Percentiles rank a stretch among this genome's conserved stretches.
phyloP scores from a whole-genome alignment of 2,797 vertebrate species.

The Falco novaeseelandiae region DNA sequence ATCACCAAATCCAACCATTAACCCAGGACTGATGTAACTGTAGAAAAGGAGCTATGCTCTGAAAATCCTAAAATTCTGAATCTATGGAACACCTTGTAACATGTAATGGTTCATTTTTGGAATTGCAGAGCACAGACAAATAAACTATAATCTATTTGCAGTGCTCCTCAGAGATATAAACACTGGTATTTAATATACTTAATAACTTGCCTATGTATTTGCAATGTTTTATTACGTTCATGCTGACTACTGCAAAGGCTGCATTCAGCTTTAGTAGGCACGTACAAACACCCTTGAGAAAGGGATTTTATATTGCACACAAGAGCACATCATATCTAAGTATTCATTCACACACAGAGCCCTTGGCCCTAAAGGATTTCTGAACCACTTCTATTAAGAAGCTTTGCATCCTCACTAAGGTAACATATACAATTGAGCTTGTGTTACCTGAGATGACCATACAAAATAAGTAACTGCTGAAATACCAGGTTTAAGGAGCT shows the following conservation, averaged over 20 bases:
- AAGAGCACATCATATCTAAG: background rate
- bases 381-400: background rate
- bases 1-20: too few relatives aligned
- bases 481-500: background rate
- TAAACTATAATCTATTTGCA: conserved; percentile 5
- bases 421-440: background rate
- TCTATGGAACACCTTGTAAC: background rate
- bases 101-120: background rate
- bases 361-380: background rate
- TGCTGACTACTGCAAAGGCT: background rate
- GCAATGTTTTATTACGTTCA: background rate
- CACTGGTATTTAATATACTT: conserved; percentile 26
- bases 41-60: background rate
- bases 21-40: too few relatives aligned
- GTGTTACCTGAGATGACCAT: background rate
- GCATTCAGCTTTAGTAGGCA: background rate
- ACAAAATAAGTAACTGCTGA: background rate
- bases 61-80: background rate
- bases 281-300: background rate
- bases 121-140: background rate
- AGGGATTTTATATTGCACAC: background rate
- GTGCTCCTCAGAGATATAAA: background rate
- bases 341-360: background rate
- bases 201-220: background rate
- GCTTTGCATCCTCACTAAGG: background rate